These are phyloP conservation scores for Reticulitermes speratus DNA, from an alignment of 1,140 invertebrate genomes.

Conservation along the genomic window DNA sequence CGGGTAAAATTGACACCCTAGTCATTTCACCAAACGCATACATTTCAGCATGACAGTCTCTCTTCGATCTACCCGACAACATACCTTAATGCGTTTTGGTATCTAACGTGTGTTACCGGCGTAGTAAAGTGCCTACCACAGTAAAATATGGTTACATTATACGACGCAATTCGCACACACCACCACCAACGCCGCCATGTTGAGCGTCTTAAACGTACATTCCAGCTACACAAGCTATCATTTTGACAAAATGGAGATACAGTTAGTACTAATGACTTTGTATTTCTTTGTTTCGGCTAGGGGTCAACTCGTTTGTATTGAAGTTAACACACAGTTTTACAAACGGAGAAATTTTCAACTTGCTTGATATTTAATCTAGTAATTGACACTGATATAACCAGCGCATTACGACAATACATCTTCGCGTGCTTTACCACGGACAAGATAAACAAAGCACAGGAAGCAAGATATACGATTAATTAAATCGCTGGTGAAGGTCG, in stretches of 20 bases:
- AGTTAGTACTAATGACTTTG: no score
- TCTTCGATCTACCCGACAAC: not conserved
- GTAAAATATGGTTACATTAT: not conserved
- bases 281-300: no score
- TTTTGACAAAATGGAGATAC: conserved; percentile 6
- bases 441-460: no score
- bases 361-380: no score
- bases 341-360: no score
- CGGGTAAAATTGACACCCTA: not conserved
- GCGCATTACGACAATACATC: no score
- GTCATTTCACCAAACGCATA: not conserved
- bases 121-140: not conserved
- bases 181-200: not conserved
- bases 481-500: no score
- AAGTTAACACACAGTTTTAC: no score
- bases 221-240: not conserved
- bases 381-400: no score
- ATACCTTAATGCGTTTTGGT: not conserved
- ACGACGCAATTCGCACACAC: not conserved
- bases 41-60: not conserved
- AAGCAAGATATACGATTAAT: no score
- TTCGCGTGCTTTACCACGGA: no score
- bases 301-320: no score
- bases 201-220: not conserved
- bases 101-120: not conserved